Base-by-base conservation (phyloP, 2,888 invertebrate species). In the Neoitamus cyanurus region DNA sequence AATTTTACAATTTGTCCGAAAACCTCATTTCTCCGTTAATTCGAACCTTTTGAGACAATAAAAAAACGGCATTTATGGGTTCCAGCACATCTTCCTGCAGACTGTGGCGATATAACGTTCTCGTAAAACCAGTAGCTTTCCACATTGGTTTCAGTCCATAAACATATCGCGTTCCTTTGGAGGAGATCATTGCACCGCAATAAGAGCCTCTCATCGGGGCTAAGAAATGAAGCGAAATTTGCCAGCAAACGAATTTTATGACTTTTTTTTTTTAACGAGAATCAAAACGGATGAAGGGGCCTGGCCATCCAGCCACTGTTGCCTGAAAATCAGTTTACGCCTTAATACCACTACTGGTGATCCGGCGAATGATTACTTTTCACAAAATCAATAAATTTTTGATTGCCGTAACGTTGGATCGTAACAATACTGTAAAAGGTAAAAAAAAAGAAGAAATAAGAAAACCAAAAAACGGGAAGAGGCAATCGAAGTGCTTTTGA, bases 341-440 rank as follows among this genome's bases (percentile, higher is more conserved):
- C 37, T 42, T 42, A 42, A 13, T n/a, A 15, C 42, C 42, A 42
- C 3, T 42, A n/a, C n/a, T 6, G 13, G 1, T 9, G 13, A 37
- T 6, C 20, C 15, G 58, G 34, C 4, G 2, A 75, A 36, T 36
- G 34, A 75, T 75, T 75, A 34, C 36, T 37, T 37, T 36, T 36
- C 25, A 31, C 42, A 75, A 77, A 77, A 28, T 77, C n/a, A 77
- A 77, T 46, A 46, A 77, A 77, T 37, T 37, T 77, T 77, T 77
- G 37, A 77, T 77, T 77, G 77, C 30, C 4, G 13, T 3, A 20
- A 20, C 5, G 9, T 37, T 11, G 73, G 9, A 20, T 34, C 20
- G 20, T 25, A 73, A 37, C 15, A 73, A 73, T 73, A 73, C 31
- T 36, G 13, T 73, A 11, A 13, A 70, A 70, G 70, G 70, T 15